Evolutionary conservation across 2,113 vertebrate species (phyloP).

Genomic region (Tenrec ecaudatus): DNA sequence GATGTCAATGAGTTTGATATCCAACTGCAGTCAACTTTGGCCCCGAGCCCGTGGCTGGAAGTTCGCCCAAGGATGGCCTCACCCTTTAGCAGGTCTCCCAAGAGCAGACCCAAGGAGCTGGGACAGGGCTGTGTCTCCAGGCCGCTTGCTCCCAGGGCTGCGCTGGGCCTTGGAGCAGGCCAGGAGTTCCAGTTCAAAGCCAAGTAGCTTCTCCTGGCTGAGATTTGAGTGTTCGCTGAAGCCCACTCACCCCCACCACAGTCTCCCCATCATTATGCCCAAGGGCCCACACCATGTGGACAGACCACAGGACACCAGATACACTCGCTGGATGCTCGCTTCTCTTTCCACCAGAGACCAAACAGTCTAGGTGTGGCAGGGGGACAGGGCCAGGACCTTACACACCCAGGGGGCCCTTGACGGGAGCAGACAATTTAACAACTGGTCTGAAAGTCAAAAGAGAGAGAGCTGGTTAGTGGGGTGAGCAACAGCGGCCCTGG

Average conservation of each 20-base stretch:
- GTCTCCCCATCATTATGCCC: too few relatives aligned
- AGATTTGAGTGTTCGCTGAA: background rate
- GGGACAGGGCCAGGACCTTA: slow-evolving; percentile 84
- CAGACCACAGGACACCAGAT: slow-evolving; percentile 35
- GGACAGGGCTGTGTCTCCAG: background rate
- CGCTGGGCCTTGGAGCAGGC: background rate
- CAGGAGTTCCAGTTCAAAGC: background rate
- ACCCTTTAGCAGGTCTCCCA: background rate
- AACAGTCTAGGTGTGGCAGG: slow-evolving; percentile 48
- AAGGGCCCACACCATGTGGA: background rate
- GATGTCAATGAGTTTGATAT: too few relatives aligned
- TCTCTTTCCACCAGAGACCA: slow-evolving; percentile 71
- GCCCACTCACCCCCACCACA: background rate
- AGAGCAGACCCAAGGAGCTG: background rate
- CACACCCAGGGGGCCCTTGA: slow-evolving; percentile 94
- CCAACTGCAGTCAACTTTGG: background rate
- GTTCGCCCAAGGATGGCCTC: background rate
- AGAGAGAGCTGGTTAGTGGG: slow-evolving; percentile 85
- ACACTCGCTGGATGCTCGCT: slow-evolving; percentile 36
- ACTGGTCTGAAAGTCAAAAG: slow-evolving; percentile 94
- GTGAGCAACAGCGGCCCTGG: background rate
- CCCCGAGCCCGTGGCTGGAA: background rate
- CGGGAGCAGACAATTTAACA: slow-evolving; percentile 93
- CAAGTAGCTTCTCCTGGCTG: background rate
- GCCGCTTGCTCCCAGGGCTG: background rate